Evolutionary conservation across 2,797 vertebrate genomes (phyloP).

Genomic region (Hemibagrus guttatus): DNA sequence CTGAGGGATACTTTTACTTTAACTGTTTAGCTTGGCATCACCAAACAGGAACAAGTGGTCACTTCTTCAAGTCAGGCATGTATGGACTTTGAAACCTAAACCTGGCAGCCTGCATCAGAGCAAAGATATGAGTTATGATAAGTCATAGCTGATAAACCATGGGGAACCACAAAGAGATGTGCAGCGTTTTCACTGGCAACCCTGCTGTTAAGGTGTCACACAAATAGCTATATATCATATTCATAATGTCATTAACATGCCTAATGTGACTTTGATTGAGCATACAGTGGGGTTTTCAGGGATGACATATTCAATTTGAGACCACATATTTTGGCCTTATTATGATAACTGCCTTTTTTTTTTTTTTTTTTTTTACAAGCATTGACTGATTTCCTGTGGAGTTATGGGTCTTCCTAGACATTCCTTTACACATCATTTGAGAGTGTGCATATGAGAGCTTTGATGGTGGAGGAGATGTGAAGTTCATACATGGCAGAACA

Average conservation of each 20-base stretch:
- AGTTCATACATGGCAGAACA: conserved; percentile 28
- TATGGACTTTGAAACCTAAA: conserved; percentile 59
- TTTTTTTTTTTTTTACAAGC: too few species aligned
- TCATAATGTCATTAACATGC: conserved; percentile 59
- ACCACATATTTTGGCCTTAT: conserved; percentile 53
- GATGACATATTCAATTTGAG: conserved; percentile 60
- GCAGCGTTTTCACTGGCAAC: conserved; percentile 51
- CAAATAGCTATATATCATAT: conserved; percentile 57
- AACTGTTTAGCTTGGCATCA: conserved; percentile 72
- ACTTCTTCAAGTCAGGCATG: conserved; percentile 56
- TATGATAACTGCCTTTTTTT: conserved; percentile 49
- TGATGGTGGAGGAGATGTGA: conserved; percentile 17
- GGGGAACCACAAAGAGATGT: conserved; percentile 49
- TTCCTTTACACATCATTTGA: conserved; percentile 55
- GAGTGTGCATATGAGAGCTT: conserved; percentile 43
- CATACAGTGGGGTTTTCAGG: conserved; percentile 44
- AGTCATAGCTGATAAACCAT: conserved; percentile 58
- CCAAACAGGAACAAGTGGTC: conserved; percentile 50
- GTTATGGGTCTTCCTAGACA: conserved; percentile 45
- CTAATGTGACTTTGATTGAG: conserved; percentile 60
- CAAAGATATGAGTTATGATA: conserved; percentile 57
- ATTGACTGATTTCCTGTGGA: conserved; percentile 45
- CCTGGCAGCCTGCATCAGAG: conserved; percentile 56
- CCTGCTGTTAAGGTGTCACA: conserved; percentile 58
- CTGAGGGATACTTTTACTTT: conserved; percentile 64